Conservation (phyloP, 1,140 invertebrate genomes). For the Druon quercuslanigerum region DNA sequence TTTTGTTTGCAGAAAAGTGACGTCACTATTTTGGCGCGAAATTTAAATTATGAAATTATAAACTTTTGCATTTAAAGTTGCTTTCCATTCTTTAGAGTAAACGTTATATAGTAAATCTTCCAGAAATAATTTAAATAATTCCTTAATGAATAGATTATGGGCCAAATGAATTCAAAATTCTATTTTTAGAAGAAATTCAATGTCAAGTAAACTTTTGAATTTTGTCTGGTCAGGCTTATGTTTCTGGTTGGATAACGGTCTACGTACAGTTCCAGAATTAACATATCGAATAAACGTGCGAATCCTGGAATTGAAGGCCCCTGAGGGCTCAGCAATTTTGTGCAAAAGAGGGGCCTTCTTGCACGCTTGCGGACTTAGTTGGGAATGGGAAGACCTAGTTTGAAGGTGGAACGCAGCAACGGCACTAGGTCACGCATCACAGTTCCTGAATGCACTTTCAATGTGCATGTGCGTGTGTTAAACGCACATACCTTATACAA, state of each 20-base stretch:
- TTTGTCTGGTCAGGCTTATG: neutral
- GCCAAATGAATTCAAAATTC: too few relatives aligned
- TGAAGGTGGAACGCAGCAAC: conserved; percentile 72
- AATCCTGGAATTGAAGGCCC: conserved; percentile 19
- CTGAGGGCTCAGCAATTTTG: conserved; percentile 42
- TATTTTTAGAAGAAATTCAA: neutral
- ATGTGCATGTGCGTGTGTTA: conserved; percentile 38
- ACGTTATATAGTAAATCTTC: too few relatives aligned
- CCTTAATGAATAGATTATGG: too few relatives aligned
- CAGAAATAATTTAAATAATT: too few relatives aligned
- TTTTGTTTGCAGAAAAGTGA: too few relatives aligned
- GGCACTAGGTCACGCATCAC: conserved; percentile 75
- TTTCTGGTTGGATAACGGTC: conserved; percentile 42
- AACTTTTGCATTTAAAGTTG: too few relatives aligned
- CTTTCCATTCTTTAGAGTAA: too few relatives aligned
- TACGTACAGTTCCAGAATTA: conserved; percentile 44
- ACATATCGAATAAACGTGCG: conserved; percentile 42
- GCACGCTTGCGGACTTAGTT: conserved; percentile 65
- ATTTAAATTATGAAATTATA: too few relatives aligned
- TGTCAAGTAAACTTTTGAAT: neutral
- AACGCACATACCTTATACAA: conserved; percentile 53
- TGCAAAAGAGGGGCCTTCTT: conserved; percentile 52
- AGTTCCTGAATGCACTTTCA: conserved; percentile 67
- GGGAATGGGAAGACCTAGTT: conserved; percentile 75
- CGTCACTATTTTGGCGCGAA: too few relatives aligned